Evolutionary conservation across 2,113 vertebrate species (phyloP), one percentile per base, ranked within the genome.

Genomic region (Capra hircus): DNA sequence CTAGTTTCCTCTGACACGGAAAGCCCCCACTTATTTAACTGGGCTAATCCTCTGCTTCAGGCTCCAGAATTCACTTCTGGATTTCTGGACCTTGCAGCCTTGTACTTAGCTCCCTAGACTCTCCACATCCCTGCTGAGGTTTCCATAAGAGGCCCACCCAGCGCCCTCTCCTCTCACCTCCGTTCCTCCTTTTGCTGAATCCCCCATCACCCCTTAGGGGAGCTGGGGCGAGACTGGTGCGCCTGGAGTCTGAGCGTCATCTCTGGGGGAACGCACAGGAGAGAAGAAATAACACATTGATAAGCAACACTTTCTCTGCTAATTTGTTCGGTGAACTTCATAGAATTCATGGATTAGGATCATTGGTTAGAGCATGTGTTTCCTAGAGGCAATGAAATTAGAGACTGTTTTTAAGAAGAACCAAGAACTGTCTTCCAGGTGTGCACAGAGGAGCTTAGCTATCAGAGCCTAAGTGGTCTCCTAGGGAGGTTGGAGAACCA

Each of bases 361-460:
- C 60, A 36, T 81, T 25, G n/a, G 27, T 21, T 64, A 74, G 13
- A 50, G 8, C 36, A 1, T 43, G 5, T 48, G 5, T 40, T 74
- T 98, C 88, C 91, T 43, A 57, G 27, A 93, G 40, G 7, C 64
- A 15, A 36, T 64, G 36, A 59, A 90, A 12, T 87, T 90, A 82
- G 57, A 88, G 78, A 80, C 14, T 17, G 9, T 85, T 97, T 86
- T 90, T 23, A 52, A 83, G 77, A 80, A 82, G 74, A 96, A 33
- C 11, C 9, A 82, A 74, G 28, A 16, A n/a, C 36, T 86, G 12
- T 10, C 19, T 59, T 6, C 86, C 30, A n/a, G 60, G 57, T 86
- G 30, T 48, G 10, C 23, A 59, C 28, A 45, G 33, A 90, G 50
- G 80, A 97, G 25, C 48, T 27, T 33, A 33, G 25, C 50, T 80